These are phyloP conservation scores for Nansenia antarctica DNA, from an alignment of 2,113 vertebrate species.

Conservation along the genomic window DNA sequence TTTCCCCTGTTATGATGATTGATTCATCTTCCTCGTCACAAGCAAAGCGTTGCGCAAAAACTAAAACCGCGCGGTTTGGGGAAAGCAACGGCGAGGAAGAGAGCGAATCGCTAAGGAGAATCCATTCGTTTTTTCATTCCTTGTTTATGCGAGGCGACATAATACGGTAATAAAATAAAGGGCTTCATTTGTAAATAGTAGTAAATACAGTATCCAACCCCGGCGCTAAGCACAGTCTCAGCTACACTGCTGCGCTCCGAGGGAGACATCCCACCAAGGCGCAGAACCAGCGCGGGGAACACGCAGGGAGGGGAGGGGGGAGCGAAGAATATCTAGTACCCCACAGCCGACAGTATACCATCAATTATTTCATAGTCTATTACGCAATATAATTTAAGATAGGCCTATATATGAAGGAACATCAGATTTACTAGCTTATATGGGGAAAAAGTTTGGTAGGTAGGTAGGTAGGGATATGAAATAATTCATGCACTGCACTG, in stretches of 20 bases:
- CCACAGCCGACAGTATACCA: too few species aligned
- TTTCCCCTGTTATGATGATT: neutral
- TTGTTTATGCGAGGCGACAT: conserved; percentile 11
- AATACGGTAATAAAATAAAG: conserved; percentile 12
- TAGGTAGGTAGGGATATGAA: too few species aligned
- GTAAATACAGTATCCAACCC: conserved; percentile 42
- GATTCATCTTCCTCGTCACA: neutral
- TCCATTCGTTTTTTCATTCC: conserved; percentile 11
- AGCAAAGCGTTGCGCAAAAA: neutral
- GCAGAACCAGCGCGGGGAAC: conserved; percentile 41
- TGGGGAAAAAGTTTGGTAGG: too few species aligned
- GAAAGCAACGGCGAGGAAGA: conserved; percentile 2
- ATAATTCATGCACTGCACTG: too few species aligned
- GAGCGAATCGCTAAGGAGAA: conserved; percentile 17
- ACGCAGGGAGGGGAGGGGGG: too few species aligned
- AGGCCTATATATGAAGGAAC: too few species aligned
- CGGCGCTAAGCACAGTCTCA: conserved; percentile 34
- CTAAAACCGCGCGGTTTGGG: neutral
- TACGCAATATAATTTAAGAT: too few species aligned
- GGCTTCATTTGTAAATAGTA: too few species aligned
- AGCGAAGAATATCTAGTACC: too few species aligned
- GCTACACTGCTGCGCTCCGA: conserved; percentile 30
- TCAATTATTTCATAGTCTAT: too few species aligned
- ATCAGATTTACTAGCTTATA: too few species aligned
- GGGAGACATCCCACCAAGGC: conserved; percentile 50